These are phyloP conservation scores for Zeugodacus cucurbitae DNA, from an alignment of 1,140 invertebrate genomes.

Conservation along the genomic window DNA sequence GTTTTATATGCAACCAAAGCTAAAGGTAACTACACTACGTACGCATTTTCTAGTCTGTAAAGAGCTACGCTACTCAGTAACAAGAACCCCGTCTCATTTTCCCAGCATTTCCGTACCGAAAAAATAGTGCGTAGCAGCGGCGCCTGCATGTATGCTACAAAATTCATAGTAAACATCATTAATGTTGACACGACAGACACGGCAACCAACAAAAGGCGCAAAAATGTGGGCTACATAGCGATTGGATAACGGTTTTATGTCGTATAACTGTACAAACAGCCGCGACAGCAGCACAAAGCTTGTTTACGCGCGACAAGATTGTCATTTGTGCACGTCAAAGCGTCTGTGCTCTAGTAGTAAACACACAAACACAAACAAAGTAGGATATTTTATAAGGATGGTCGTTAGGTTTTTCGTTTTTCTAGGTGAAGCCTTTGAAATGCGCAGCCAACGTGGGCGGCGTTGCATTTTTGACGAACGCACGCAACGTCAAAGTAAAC, in stretches of 20 bases:
- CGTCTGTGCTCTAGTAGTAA: neutral
- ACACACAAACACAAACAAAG: neutral
- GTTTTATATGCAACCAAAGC: neutral
- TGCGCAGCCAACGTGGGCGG: neutral
- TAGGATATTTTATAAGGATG: neutral
- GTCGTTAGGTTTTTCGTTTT: neutral
- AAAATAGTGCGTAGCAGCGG: neutral
- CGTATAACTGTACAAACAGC: neutral
- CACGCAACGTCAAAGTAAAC: constrained; percentile 13
- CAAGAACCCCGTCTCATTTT: neutral
- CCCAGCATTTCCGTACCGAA: neutral
- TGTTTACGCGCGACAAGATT: constrained; percentile 29
- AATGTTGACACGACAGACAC: neutral
- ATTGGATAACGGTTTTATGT: neutral
- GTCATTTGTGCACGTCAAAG: constrained; percentile 32
- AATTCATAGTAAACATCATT: constrained; percentile 33
- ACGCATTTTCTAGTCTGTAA: neutral
- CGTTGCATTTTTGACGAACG: neutral
- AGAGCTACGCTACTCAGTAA: neutral
- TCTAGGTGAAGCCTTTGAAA: neutral
- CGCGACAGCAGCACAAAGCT: neutral
- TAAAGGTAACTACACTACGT: neutral
- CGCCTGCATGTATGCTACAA: neutral
- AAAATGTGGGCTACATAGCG: neutral
- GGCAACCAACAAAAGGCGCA: neutral